Evolutionary conservation across 2,797 vertebrate species (phyloP), one percentile per base, ranked within the genome.

Genomic region (Phoebastria nigripes): DNA sequence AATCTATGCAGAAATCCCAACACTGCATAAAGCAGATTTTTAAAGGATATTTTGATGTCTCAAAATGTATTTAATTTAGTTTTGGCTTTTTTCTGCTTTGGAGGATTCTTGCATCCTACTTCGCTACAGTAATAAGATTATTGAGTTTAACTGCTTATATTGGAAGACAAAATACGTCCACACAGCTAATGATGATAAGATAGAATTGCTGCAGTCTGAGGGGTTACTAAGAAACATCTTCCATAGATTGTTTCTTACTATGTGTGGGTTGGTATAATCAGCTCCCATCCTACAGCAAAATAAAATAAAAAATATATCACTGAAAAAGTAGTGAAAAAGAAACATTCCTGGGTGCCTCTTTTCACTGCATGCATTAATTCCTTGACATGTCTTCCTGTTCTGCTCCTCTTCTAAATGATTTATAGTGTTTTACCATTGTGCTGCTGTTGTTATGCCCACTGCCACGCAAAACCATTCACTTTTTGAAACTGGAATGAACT

Each of bases 121-220:
- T 92, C 19, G 12, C 76, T 78, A 62, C 19, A 87, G 47, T 90
- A 86, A 90, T 59, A 66, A 42, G 61, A 82, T 94, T 95, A 82
- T 15, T 87, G 82, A 67, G 18, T 76, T 86, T 92, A 92, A 93
- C 59, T 1, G 0, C 51, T 94, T 91, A 61, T 54, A 26, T 13
- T 91, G 79, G 76, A 87, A 92, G 82, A 87, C 29, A 78, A 95
- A 56, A 71, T 61, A 59, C 11, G 33, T 61, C 66, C 42, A 78
- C 28, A 67, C 8, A 84, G 52, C 12, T 67, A 59, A 20, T 12
- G 44, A 71, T 33, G 37, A n/a, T 52, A 62, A 84, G 42, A 81
- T 20, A 63, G 65, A 87, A 93, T 66, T 82, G 22, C 74, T 78
- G 49, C 62, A 80, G 67, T 63, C 56, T 66, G 26, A 37, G 26